Evolutionary conservation across 2,888 invertebrate genomes (phyloP).

Genomic region (Caenorhabditis panamensis): DNA sequence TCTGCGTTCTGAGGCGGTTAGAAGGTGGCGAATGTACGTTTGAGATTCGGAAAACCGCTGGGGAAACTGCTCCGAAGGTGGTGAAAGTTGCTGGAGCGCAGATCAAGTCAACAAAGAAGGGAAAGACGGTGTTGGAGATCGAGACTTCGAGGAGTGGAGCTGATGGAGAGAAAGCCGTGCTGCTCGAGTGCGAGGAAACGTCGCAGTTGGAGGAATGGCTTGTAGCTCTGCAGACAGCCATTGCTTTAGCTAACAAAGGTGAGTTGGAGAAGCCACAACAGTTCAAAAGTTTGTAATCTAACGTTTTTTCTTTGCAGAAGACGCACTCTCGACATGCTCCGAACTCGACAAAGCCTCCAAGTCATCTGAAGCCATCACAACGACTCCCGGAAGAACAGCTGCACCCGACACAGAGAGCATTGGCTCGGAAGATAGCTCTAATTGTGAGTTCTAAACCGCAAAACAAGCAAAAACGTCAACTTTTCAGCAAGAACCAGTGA

Average conservation of each 20-base stretch:
- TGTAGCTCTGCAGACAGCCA: constrained; percentile 64
- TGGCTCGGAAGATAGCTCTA: constrained; percentile 73
- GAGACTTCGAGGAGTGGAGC: not conserved
- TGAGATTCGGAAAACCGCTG: constrained; percentile 66
- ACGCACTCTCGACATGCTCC: constrained; percentile 65
- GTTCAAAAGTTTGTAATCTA: too few species aligned
- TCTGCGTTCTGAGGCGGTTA: constrained; percentile 71
- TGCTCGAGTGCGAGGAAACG: constrained; percentile 62
- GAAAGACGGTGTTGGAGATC: constrained; percentile 75
- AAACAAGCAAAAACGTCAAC: constrained; percentile 1
- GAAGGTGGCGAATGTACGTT: constrained; percentile 73
- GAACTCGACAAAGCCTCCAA: constrained; percentile 50
- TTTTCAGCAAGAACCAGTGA: constrained; percentile 67
- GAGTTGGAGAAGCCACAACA: constrained; percentile 6
- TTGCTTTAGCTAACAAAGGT: constrained; percentile 69
- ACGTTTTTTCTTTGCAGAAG: constrained; percentile 60
- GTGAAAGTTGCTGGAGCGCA: constrained; percentile 72
- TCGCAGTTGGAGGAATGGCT: constrained; percentile 66
- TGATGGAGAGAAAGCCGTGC: constrained; percentile 54
- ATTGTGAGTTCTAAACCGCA: constrained; percentile 45
- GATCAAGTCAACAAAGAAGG: constrained; percentile 77
- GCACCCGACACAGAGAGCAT: constrained; percentile 72
- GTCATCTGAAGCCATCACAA: constrained; percentile 26
- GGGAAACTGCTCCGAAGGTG: constrained; percentile 51
- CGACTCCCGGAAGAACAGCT: constrained; percentile 22